Evolutionary conservation across 2,113 vertebrate species (phyloP).

Genomic region (Grallaria varia): DNA sequence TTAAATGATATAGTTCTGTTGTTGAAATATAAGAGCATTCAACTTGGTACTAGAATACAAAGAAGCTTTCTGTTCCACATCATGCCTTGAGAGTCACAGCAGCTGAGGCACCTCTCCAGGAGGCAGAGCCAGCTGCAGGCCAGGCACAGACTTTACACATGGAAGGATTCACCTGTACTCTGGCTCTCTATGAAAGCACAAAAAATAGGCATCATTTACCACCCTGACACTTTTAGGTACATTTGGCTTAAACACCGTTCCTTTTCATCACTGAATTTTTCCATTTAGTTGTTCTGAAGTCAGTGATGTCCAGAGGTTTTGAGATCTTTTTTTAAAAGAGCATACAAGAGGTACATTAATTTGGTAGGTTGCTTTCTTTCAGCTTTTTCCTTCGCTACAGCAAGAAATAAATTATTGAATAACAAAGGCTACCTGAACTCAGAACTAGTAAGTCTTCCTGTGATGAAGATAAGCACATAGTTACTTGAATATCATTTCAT

Average conservation of each 20-base stretch:
- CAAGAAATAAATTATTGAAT: neutral
- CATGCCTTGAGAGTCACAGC: rapidly evolving
- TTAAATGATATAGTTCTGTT: neutral
- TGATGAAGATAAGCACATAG: neutral
- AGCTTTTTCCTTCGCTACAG: neutral
- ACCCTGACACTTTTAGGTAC: neutral
- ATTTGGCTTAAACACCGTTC: neutral
- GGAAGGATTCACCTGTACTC: neutral
- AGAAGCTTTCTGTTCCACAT: neutral
- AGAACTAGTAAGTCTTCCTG: neutral
- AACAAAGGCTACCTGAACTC: neutral
- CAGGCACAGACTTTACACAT: neutral
- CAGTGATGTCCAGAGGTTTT: neutral
- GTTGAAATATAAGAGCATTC: neutral
- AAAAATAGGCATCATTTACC: neutral
- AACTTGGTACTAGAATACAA: rapidly evolving
- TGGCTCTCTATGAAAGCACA: neutral
- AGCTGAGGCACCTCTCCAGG: neutral
- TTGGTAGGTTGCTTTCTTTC: neutral
- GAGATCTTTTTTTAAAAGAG: neutral
- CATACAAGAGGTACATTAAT: neutral
- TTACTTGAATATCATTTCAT: neutral
- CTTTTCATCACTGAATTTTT: neutral
- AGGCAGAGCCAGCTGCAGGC: neutral
- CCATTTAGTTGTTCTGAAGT: neutral